phyloP scores from a whole-genome alignment of 2,113 vertebrate species.

The Prinia subflava region DNA sequence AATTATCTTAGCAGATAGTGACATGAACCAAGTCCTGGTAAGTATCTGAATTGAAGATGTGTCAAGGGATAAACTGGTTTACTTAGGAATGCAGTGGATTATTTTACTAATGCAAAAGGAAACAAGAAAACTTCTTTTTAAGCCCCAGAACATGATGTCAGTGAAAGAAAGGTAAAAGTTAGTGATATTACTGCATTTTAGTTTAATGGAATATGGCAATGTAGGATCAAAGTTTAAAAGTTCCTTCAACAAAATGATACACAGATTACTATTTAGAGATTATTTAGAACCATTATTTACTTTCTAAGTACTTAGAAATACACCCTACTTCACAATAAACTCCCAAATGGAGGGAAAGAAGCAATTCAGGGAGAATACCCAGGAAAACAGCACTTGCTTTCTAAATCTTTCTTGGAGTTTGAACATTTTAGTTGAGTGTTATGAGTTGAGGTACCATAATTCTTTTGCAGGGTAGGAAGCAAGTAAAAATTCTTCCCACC shows the following conservation, averaged over 20 bases:
- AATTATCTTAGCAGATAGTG: neutral
- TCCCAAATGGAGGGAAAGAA: neutral
- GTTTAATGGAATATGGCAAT: neutral
- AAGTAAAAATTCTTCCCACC: neutral
- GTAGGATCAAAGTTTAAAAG: neutral
- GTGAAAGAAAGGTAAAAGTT: neutral
- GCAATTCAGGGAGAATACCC: neutral
- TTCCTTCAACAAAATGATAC: accelerated
- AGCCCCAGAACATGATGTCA: neutral
- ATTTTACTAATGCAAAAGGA: neutral
- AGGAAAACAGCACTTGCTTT: neutral
- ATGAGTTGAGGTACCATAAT: neutral
- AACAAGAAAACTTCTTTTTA: neutral
- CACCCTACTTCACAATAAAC: neutral
- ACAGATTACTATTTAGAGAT: neutral
- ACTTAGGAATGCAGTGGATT: neutral
- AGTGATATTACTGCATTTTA: neutral
- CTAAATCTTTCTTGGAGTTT: neutral
- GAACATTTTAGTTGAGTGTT: neutral
- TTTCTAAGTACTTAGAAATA: neutral
- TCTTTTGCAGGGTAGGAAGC: neutral
- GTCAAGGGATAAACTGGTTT: neutral
- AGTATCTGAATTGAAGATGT: neutral
- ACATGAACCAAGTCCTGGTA: neutral
- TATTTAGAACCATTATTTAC: neutral